phyloP scores from a whole-genome alignment of 1,140 invertebrate species.

The Drosophila sp. region DNA sequence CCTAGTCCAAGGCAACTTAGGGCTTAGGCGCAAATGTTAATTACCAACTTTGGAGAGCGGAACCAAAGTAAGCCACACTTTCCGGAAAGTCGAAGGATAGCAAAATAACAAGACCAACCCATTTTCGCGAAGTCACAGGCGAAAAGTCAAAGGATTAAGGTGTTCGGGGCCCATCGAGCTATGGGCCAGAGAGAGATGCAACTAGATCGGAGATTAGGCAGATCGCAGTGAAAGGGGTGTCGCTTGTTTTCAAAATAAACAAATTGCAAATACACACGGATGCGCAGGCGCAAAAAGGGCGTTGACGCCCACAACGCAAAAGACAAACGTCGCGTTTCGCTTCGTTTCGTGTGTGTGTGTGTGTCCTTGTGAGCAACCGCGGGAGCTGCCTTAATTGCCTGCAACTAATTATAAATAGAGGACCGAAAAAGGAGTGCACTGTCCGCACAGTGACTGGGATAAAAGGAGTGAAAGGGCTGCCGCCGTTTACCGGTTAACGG shows the following conservation, averaged over 20 bases:
- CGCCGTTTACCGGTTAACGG: not conserved
- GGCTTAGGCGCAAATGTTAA: constrained; percentile 59
- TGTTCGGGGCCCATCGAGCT: constrained; percentile 1
- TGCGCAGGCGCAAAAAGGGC: constrained; percentile 7
- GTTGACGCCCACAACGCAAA: constrained; percentile 33
- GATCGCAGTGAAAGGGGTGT: constrained; percentile 66
- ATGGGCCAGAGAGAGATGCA: constrained; percentile 34
- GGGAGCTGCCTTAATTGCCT: constrained; percentile 71
- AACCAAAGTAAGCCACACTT: constrained; percentile 80
- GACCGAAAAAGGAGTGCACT: constrained; percentile 21
- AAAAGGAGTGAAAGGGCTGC: constrained; percentile 62
- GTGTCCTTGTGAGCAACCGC: constrained; percentile 69
- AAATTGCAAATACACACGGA: constrained; percentile 65
- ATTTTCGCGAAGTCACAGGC: constrained; percentile 43
- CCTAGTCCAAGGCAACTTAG: constrained; percentile 10
- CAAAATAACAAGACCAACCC: not conserved
- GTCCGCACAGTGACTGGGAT: not conserved
- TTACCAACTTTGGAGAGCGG: constrained; percentile 70
- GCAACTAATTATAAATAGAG: constrained; percentile 79
- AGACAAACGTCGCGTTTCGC: not conserved
- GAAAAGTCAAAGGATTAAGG: constrained; percentile 73
- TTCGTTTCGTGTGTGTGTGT: not conserved
- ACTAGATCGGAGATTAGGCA: constrained; percentile 7
- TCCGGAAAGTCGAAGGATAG: constrained; percentile 51
- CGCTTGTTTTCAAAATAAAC: constrained; percentile 80